phyloP scores from a whole-genome alignment of 2,113 vertebrate species.

The Phalacrocorax carbo region DNA sequence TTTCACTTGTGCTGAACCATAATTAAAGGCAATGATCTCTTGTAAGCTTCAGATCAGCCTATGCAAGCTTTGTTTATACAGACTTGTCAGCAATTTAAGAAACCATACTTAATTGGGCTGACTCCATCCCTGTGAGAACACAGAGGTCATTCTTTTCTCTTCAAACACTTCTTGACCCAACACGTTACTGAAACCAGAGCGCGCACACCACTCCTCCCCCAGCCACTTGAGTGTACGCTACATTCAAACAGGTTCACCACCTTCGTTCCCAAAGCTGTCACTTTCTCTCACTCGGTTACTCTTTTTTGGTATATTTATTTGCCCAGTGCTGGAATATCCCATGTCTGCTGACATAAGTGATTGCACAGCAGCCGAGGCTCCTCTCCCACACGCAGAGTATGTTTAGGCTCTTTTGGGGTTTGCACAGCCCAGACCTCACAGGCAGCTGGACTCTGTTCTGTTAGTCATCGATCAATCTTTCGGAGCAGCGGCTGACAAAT shows the following conservation, averaged over 20 bases:
- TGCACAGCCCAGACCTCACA: conserved; percentile 59
- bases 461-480: not conserved
- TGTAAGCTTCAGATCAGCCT: not conserved
- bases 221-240: not conserved
- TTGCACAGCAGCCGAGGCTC: not conserved
- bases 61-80: not conserved
- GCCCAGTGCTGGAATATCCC: not conserved
- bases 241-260: not conserved
- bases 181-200: not conserved
- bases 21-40: not conserved
- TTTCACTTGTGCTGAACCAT: not conserved
- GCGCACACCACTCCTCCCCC: not conserved
- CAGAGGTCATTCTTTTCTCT: not conserved
- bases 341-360: not conserved
- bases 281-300: not conserved
- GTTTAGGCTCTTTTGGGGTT: conserved; percentile 17
- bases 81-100: conserved; percentile 3
- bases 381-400: conserved; percentile 18
- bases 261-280: not conserved
- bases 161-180: not conserved
- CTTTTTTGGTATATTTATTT: not conserved
- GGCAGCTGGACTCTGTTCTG: not conserved
- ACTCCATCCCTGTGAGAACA: not conserved
- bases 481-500: not conserved
- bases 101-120: not conserved